Conservation (phyloP, 1,140 invertebrate species). For the Acyrthosiphon pisum region DNA sequence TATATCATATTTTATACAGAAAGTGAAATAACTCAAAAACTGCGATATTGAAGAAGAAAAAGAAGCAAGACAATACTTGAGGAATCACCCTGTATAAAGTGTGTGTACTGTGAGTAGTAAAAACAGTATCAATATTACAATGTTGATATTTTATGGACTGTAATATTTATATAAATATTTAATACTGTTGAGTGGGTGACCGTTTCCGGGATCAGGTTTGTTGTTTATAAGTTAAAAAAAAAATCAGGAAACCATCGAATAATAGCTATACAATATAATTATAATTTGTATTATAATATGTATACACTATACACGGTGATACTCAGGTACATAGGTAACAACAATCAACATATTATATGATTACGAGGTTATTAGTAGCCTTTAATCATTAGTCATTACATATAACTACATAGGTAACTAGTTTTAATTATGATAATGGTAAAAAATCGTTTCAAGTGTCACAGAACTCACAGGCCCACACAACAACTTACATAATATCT, state of each 20-base stretch:
- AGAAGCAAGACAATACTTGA: too few relatives aligned
- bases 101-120: not conserved
- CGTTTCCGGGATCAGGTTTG: not conserved
- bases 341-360: not conserved
- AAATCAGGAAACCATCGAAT: not conserved
- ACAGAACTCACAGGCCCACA: too few relatives aligned
- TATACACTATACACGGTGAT: not conserved
- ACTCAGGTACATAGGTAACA: not conserved
- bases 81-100: not conserved
- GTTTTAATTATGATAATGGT: too few relatives aligned
- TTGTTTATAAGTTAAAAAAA: not conserved
- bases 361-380: not conserved
- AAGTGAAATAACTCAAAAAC: too few relatives aligned
- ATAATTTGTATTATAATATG: too few relatives aligned
- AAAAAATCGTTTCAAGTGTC: too few relatives aligned
- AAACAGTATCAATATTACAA: not conserved
- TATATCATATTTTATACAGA: too few relatives aligned
- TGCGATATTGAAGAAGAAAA: too few relatives aligned
- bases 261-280: not conserved
- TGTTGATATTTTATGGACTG: not conserved
- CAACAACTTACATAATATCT: too few relatives aligned
- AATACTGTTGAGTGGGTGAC: not conserved
- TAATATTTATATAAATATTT: not conserved
- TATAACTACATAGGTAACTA: too few relatives aligned
- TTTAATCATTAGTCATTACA: not conserved